Conservation (phyloP, 2,797 vertebrate genomes). For the Sebastes iracundus region DNA sequence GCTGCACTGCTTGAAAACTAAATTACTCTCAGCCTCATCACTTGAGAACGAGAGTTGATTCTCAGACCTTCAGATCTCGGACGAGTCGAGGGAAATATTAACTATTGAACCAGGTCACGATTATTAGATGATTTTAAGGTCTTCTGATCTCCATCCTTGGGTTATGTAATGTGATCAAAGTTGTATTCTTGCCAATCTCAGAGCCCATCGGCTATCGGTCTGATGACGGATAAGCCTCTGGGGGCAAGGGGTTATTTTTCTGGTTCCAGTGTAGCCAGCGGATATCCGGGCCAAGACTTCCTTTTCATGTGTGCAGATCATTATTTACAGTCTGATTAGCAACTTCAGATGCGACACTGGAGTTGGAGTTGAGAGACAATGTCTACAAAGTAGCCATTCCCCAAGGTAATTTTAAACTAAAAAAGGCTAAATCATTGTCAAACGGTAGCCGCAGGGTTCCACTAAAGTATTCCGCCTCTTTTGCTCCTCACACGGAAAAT, state of each 20-base stretch:
- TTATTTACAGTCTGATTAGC: too few species aligned
- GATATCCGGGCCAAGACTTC: too few species aligned
- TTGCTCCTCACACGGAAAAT: not conserved
- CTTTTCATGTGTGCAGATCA: too few species aligned
- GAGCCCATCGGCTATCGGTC: not conserved
- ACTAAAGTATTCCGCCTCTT: not conserved
- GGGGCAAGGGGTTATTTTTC: too few species aligned
- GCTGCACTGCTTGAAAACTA: slow-evolving; percentile 8
- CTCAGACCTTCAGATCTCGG: slow-evolving; percentile 32
- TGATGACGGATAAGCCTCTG: too few species aligned
- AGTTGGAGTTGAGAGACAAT: too few species aligned
- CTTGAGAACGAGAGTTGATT: slow-evolving; percentile 2
- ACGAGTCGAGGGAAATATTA: not conserved
- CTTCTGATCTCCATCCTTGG: slow-evolving; percentile 25
- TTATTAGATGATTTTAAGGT: slow-evolving; percentile 43
- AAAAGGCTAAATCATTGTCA: not conserved
- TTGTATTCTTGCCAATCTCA: not conserved
- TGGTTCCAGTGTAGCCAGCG: too few species aligned
- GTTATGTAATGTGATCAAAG: slow-evolving; percentile 34
- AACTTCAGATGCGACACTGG: too few species aligned
- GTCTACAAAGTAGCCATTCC: not conserved
- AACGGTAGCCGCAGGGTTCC: not conserved
- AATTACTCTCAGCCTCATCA: slow-evolving; percentile 14
- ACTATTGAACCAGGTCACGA: slow-evolving; percentile 22
- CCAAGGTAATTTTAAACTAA: not conserved